phyloP scores from a whole-genome alignment of 2,888 invertebrate species.

The Hymenopus coronatus region DNA sequence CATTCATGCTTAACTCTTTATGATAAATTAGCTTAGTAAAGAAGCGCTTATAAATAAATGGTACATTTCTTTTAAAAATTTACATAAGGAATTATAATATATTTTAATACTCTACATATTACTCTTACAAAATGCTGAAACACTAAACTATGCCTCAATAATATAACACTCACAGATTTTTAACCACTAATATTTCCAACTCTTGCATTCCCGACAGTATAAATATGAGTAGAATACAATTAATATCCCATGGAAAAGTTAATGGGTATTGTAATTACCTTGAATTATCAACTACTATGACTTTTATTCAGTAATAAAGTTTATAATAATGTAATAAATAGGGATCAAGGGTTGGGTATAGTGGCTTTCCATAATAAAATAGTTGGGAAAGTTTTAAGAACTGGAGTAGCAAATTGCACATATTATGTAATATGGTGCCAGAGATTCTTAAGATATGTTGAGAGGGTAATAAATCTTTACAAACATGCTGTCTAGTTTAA shows the following conservation, averaged over 20 bases:
- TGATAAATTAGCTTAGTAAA: background rate
- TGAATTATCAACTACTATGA: slow-evolving; percentile 7
- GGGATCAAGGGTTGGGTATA: background rate
- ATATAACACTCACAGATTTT: background rate
- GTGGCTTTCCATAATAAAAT: slow-evolving; percentile 5
- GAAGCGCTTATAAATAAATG: background rate
- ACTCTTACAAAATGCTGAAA: background rate
- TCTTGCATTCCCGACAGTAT: slow-evolving; percentile 14
- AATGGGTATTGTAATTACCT: background rate
- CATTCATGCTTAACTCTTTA: background rate
- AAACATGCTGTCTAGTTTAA: background rate
- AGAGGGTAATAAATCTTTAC: background rate
- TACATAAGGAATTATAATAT: background rate
- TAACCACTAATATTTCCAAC: background rate
- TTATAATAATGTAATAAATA: background rate
- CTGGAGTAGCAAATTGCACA: background rate
- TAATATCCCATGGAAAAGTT: background rate
- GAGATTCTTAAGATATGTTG: background rate
- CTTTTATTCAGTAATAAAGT: slow-evolving; percentile 5
- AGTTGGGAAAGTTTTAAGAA: background rate
- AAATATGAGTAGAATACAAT: background rate
- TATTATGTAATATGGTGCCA: background rate
- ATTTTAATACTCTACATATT: background rate
- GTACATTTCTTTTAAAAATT: background rate
- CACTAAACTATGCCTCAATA: background rate